Evolutionary conservation across 2,113 vertebrate species (phyloP).

Genomic region (Ictalurus punctatus): DNA sequence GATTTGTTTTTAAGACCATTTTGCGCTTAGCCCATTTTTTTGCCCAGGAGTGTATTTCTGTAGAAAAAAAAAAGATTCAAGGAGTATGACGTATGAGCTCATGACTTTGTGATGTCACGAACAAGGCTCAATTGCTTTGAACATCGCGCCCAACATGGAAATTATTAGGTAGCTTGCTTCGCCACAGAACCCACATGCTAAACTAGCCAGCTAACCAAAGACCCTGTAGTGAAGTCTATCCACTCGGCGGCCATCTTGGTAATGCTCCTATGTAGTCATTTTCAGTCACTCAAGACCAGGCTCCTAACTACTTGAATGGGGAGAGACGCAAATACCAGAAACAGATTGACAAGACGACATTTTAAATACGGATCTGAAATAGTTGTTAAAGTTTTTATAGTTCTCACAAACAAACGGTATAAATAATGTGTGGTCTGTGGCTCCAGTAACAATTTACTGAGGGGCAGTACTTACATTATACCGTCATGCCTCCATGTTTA

Average conservation of each 20-base stretch:
- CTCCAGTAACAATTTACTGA: not conserved
- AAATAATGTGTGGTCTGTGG: not conserved
- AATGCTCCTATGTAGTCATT: not conserved
- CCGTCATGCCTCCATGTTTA: not conserved
- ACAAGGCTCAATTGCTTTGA: not conserved
- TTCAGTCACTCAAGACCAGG: not conserved
- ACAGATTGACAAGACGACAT: not conserved
- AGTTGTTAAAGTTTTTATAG: not conserved
- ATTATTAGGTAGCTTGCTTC: not conserved
- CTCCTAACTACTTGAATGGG: not conserved
- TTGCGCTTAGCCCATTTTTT: no score
- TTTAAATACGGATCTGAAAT: not conserved
- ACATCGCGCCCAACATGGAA: not conserved
- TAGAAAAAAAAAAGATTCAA: not conserved
- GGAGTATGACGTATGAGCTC: not conserved
- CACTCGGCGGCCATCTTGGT: not conserved
- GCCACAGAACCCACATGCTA: constrained; percentile 28
- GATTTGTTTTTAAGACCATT: no score
- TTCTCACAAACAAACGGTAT: not conserved
- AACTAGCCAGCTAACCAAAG: constrained; percentile 11
- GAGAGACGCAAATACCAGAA: not conserved
- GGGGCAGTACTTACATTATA: not conserved
- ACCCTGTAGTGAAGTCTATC: not conserved
- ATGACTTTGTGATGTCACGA: not conserved
- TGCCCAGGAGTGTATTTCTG: no score